Percentiles rank a stretch among this genome's conserved stretches.
phyloP scores from a whole-genome alignment of 2,888 invertebrate species.

The Ramazzottius varieornatus region DNA sequence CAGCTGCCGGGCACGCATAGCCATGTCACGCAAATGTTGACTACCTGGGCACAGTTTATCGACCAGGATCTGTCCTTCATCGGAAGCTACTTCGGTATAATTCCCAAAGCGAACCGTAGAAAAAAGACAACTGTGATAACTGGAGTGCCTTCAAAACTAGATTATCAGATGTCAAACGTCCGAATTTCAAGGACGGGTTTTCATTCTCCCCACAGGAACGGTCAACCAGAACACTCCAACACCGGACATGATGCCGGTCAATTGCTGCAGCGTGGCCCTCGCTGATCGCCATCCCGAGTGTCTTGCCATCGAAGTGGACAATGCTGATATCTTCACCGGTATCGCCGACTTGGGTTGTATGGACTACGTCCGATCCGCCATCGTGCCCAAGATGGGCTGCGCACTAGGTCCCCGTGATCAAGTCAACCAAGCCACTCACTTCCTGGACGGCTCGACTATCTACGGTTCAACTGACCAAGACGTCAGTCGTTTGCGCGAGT shows the following conservation, averaged over 20 bases:
- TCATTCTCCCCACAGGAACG: no score
- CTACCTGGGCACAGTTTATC: background rate
- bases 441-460: background rate
- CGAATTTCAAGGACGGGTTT: no score
- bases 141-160: no score
- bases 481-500: background rate
- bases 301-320: background rate
- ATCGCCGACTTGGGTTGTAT: background rate
- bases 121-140: no score
- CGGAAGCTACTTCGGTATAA: background rate
- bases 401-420: background rate
- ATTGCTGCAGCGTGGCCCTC: background rate
- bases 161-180: no score
- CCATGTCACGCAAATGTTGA: background rate
- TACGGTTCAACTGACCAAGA: background rate
- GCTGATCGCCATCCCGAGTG: background rate
- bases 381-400: background rate
- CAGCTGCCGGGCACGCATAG: background rate
- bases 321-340: background rate
- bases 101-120: no score
- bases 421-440: background rate
- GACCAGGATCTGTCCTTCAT: background rate
- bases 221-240: no score
- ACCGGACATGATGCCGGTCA: background rate
- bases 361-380: background rate